Conservation (phyloP, 2,888 invertebrate species). For the Bruchidius siliquastri region DNA sequence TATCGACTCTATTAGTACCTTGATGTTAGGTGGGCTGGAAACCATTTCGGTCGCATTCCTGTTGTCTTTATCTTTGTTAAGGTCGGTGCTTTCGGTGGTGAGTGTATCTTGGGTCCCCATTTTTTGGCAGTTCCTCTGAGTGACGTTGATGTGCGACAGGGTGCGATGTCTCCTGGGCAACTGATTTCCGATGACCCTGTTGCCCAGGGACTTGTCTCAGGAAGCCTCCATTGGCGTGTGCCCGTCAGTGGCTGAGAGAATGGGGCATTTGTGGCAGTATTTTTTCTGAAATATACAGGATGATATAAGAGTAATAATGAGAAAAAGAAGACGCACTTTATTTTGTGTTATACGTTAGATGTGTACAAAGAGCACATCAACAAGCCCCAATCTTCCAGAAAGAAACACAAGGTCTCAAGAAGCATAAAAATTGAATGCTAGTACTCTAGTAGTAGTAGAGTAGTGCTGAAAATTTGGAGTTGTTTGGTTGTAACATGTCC, state of each 20-base stretch:
- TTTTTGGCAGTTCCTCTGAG: conserved; percentile 23
- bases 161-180: conserved; percentile 23
- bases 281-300: conserved; percentile 1
- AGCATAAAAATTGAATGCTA: too few species aligned
- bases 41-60: conserved; percentile 18
- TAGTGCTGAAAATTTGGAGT: too few species aligned
- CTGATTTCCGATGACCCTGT: conserved; percentile 16
- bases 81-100: conserved; percentile 2
- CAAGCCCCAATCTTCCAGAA: too few species aligned
- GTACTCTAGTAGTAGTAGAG: too few species aligned
- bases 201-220: conserved; percentile 26
- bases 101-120: conserved; percentile 15
- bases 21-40: conserved; percentile 23
- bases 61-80: conserved; percentile 6
- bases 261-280: neutral
- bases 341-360: too few species aligned
- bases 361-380: too few species aligned
- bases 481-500: too few species aligned
- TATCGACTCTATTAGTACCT: neutral
- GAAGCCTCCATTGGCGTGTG: conserved; percentile 6
- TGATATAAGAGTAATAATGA: neutral
- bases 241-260: neutral
- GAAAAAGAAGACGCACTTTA: too few species aligned
- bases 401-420: too few species aligned
- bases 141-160: conserved; percentile 25